phyloP scores from a whole-genome alignment of 2,888 invertebrate species.

The Thymelicus sylvestris region DNA sequence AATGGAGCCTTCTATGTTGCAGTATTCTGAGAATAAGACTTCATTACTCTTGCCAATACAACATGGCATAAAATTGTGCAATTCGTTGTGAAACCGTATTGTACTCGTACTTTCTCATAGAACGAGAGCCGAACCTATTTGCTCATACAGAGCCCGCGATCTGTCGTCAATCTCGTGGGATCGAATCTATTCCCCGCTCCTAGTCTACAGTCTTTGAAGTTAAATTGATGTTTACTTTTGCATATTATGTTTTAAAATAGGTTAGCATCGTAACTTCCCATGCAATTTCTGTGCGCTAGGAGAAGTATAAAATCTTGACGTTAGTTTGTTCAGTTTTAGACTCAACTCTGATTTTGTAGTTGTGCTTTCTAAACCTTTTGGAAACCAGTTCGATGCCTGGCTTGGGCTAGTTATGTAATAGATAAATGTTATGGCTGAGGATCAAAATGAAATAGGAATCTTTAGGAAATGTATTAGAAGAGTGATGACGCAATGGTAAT shows the following conservation, averaged over 20 bases:
- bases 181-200: conserved; percentile 7
- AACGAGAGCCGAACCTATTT: conserved; percentile 4
- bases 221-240: conserved; percentile 8
- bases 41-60: neutral
- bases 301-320: no score
- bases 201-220: conserved; percentile 2
- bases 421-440: no score
- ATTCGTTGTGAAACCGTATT: neutral
- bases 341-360: no score
- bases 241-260: conserved; percentile 1
- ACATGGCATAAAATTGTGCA: neutral
- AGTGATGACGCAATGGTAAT: no score
- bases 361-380: no score
- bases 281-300: neutral
- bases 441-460: no score
- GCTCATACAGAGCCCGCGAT: neutral
- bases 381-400: no score
- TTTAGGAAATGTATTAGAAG: no score
- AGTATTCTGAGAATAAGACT: neutral
- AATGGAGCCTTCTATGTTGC: no score
- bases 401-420: no score
- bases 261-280: neutral
- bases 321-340: no score
- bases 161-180: conserved; percentile 3
- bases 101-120: neutral